A percentile compares a stretch with the other conserved stretches of the same genome.
Evolutionary conservation across 2,797 vertebrate species (phyloP).

Genomic region (Meda fulgida): DNA sequence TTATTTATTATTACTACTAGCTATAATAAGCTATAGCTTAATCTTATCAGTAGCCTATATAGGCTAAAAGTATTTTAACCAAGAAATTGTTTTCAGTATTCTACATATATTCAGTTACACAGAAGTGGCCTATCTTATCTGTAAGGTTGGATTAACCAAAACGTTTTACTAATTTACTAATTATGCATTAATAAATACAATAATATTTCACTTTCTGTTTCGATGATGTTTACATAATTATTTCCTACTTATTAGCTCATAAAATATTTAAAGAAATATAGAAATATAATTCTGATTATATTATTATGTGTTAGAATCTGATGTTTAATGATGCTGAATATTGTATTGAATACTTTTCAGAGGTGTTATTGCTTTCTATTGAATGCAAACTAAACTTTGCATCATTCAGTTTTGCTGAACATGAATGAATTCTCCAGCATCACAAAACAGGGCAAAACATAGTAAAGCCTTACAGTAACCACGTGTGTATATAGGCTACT

Average conservation of each 20-base stretch:
- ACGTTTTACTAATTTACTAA: neutral
- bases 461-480: constrained; percentile 4
- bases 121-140: neutral
- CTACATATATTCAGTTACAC: neutral
- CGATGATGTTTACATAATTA: neutral
- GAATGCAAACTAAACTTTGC: neutral
- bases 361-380: neutral
- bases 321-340: neutral
- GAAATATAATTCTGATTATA: too few relatives aligned
- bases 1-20: neutral
- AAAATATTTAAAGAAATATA: neutral
- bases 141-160: neutral
- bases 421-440: neutral
- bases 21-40: neutral
- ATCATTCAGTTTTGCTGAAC: neutral
- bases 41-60: neutral
- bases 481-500: neutral
- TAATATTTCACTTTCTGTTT: neutral
- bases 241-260: neutral
- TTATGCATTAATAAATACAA: neutral
- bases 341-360: neutral
- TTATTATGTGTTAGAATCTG: neutral
- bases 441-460: neutral
- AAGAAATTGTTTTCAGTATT: neutral
- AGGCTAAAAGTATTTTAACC: neutral